Evolutionary conservation across 2,113 vertebrate genomes (phyloP), one percentile per base, ranked within the genome.

Genomic region (Pavo muticus): DNA sequence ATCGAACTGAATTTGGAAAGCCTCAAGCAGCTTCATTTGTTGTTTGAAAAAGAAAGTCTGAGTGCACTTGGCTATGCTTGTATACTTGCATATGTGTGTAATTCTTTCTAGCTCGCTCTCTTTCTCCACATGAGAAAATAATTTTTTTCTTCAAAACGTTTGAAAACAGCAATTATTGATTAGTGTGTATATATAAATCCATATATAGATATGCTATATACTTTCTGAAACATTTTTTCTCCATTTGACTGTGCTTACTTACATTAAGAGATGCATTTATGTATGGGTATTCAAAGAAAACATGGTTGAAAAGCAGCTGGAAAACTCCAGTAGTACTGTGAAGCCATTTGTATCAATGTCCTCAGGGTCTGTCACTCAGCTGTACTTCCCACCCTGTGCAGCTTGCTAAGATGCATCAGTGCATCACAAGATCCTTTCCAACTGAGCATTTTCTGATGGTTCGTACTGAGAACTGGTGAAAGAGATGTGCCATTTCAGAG

Each of bases 231-330:
- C 16, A 0, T 14, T 60, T 50, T 30, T 82, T 56, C 1, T 6
- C 10, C 0, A 1, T 45, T 63, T 59, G 11, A 27, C 20, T 37
- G 1, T 40, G 1, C 30, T 73, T 87, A n/a, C 45, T 79, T 72
- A 86, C 48, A 59, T 77, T 90, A 90, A 92, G 37, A 64, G 24
- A 74, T 73, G 40, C 90, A 42, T 29, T 84, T 52, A 56, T 15
- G 24, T 70, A 72, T 74, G 48, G 19, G 50, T 76, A 67, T 19
- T 88, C 83, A 92, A 71, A 63, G 64, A 57, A 76, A 81, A 35
- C 39, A 72, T 20, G 61, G n/a, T 73, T 87, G 75, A 89, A 91
- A 92, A 95, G 60, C 60, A 76, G 61, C 37, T 87, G 56, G 39
- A 88, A 71, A 92, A 50, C 57, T 65, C 59, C 60, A 48, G 57